These are phyloP conservation scores for Phoenicopterus ruber DNA, from an alignment of 2,113 vertebrate species.

Conservation along the genomic window DNA sequence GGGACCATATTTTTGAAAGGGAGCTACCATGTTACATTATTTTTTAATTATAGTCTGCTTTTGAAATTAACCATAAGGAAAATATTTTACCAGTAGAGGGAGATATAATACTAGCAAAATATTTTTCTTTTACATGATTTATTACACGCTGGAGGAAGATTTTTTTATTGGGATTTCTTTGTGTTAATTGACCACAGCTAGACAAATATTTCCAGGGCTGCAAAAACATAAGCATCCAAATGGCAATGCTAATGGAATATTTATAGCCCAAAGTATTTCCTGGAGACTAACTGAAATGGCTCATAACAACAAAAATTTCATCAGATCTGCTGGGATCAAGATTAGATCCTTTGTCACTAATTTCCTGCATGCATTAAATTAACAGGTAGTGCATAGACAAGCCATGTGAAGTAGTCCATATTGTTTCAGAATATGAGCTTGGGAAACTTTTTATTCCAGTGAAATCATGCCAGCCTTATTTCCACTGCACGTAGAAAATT, in stretches of 20 bases:
- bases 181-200: background rate
- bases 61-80: background rate
- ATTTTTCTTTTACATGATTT: background rate
- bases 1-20: background rate
- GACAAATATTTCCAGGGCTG: background rate
- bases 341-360: background rate
- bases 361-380: background rate
- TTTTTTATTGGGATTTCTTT: background rate
- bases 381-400: background rate
- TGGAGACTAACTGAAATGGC: background rate
- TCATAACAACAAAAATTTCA: background rate
- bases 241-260: background rate
- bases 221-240: background rate
- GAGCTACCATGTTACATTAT: background rate
- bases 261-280: background rate
- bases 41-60: background rate
- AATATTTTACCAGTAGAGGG: conserved; percentile 50
- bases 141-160: background rate
- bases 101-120: conserved; percentile 5
- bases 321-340: background rate
- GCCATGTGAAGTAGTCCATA: background rate
- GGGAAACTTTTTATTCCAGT: background rate
- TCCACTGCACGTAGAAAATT: background rate
- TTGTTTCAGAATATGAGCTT: background rate
- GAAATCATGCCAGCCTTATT: background rate